Percentiles rank a stretch among this genome's conserved stretches.
phyloP scores from a whole-genome alignment of 2,113 vertebrate genomes.

The Nyctibius bracteatus region DNA sequence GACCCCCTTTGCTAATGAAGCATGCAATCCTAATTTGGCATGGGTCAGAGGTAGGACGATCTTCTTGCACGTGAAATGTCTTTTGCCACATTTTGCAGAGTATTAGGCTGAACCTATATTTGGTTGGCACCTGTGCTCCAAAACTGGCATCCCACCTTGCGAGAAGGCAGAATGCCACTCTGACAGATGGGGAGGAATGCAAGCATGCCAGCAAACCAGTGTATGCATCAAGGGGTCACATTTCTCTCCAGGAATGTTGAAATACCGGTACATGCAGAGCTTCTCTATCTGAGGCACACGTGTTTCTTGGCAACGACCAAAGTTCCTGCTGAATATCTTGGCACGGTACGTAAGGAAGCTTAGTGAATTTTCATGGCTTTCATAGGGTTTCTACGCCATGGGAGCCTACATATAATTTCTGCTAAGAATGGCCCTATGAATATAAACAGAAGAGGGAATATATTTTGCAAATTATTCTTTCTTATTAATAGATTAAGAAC shows the following conservation, averaged over 20 bases:
- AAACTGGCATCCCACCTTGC: constrained; percentile 52
- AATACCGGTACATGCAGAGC: constrained; percentile 56
- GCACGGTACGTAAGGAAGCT: constrained; percentile 40
- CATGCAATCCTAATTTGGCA: constrained; percentile 46
- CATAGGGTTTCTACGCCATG: constrained; percentile 45
- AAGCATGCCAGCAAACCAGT: constrained; percentile 47
- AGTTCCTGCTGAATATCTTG: constrained; percentile 61
- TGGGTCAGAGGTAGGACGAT: background rate
- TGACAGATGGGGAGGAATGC: constrained; percentile 59
- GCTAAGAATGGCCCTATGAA: constrained; percentile 47
- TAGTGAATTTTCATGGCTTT: constrained; percentile 63
- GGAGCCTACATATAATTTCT: constrained; percentile 58
- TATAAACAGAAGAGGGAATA: constrained; percentile 59
- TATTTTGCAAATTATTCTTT: constrained; percentile 68
- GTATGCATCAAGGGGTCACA: constrained; percentile 56
- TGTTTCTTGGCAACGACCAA: constrained; percentile 62
- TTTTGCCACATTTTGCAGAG: constrained; percentile 47
- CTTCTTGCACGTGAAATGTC: constrained; percentile 51
- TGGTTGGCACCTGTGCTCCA: constrained; percentile 49
- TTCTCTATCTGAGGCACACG: constrained; percentile 54
- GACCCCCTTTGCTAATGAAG: constrained; percentile 59
- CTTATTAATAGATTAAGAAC: constrained; percentile 64
- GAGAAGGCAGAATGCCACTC: constrained; percentile 53
- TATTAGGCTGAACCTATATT: constrained; percentile 53
- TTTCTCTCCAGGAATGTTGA: constrained; percentile 65